phyloP scores from a whole-genome alignment of 1,140 invertebrate species.

The Anthonomus grandis region DNA sequence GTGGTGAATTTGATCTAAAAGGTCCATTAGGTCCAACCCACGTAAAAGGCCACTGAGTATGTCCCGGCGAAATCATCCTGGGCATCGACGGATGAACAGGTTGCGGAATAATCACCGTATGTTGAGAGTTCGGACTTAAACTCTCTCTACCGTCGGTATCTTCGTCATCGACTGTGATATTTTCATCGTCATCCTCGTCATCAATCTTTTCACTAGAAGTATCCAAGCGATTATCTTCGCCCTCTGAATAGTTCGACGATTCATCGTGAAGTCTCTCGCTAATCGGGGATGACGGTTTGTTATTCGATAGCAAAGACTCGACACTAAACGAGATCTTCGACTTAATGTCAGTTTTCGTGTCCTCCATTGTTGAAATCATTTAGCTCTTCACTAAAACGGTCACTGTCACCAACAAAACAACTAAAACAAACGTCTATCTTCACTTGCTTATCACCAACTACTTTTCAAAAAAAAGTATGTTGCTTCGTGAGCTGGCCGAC shows the following conservation, averaged over 20 bases:
- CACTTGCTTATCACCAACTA: background rate
- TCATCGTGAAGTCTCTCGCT: slow-evolving; percentile 29
- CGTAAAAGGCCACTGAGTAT: slow-evolving; percentile 43
- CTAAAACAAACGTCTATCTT: slow-evolving; percentile 3
- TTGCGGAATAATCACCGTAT: slow-evolving; percentile 45
- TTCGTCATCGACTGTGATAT: slow-evolving; percentile 43
- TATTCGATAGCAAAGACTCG: slow-evolving; percentile 41
- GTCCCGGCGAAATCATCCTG: slow-evolving; percentile 33
- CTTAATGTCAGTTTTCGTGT: slow-evolving; percentile 45
- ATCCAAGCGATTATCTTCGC: slow-evolving; percentile 33
- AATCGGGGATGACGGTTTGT: slow-evolving; percentile 24
- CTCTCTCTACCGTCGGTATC: slow-evolving; percentile 43
- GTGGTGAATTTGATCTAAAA: slow-evolving; percentile 42
- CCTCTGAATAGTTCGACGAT: slow-evolving; percentile 22
- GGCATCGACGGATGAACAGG: slow-evolving; percentile 46
- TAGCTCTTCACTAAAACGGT: slow-evolving; percentile 8
- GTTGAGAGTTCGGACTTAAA: slow-evolving; percentile 41
- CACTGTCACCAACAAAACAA: slow-evolving; percentile 10
- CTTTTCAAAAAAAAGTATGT: slow-evolving; percentile 7
- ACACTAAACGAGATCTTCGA: slow-evolving; percentile 49
- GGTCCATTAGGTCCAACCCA: slow-evolving; percentile 38
- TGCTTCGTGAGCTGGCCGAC: slow-evolving; percentile 21
- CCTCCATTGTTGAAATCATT: slow-evolving; percentile 40
- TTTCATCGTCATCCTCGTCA: slow-evolving; percentile 42
- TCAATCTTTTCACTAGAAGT: slow-evolving; percentile 35